A percentile compares a stretch with the other conserved stretches of the same genome.
These are phyloP conservation scores for Mylabris phalerata DNA, from an alignment of 1,140 invertebrate genomes.

Conservation along the genomic window DNA sequence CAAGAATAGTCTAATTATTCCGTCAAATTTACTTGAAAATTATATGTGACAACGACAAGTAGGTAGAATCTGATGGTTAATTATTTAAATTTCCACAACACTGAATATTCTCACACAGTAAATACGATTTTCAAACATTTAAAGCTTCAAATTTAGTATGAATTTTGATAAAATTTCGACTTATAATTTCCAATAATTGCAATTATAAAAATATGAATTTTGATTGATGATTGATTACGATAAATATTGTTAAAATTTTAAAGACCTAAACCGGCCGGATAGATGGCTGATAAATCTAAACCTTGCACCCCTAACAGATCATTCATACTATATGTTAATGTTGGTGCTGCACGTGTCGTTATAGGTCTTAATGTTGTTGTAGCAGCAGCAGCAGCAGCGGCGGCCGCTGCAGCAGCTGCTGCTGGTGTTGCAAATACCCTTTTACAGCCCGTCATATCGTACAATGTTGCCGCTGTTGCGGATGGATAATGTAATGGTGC, in stretches of 20 bases:
- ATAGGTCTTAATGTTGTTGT: constrained; percentile 40
- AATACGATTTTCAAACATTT: too few species aligned
- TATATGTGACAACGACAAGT: too few species aligned
- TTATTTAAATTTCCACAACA: too few species aligned
- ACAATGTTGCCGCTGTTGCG: constrained; percentile 37
- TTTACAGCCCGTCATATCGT: constrained; percentile 49
- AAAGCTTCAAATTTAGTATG: too few species aligned
- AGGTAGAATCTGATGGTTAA: too few species aligned
- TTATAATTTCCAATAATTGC: too few species aligned
- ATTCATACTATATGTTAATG: constrained; percentile 59
- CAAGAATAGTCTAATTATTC: too few species aligned
- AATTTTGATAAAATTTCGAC: too few species aligned
- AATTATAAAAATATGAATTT: neutral
- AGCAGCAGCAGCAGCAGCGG: constrained; percentile 36
- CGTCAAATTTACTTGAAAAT: too few species aligned
- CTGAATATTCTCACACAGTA: too few species aligned
- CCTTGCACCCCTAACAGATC: constrained; percentile 60
- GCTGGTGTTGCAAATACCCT: constrained; percentile 44
- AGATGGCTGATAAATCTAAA: constrained; percentile 54
- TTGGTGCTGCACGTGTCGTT: constrained; percentile 42
- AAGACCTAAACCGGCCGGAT: constrained; percentile 55
- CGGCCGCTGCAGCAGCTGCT: constrained; percentile 32
- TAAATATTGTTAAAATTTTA: constrained; percentile 16
- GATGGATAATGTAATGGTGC: constrained; percentile 34
- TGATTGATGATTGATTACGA: neutral